These are phyloP conservation scores for Smithornis capensis DNA, from an alignment of 2,113 vertebrate species.

Conservation along the genomic window DNA sequence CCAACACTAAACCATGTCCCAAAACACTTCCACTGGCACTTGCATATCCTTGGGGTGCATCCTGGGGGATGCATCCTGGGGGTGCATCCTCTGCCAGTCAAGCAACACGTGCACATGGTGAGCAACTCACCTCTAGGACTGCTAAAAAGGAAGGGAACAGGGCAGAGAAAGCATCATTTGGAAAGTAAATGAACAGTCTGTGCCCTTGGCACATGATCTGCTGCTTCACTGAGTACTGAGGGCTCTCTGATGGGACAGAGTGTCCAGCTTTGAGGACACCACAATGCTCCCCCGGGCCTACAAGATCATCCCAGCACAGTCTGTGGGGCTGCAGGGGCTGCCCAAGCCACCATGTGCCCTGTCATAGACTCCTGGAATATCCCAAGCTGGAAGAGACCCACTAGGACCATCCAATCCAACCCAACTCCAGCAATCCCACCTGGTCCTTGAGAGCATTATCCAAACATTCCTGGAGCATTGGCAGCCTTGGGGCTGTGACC, in stretches of 20 bases:
- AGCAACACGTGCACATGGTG: fast-evolving
- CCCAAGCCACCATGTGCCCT: background rate
- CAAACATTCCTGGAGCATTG: background rate
- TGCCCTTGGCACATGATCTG: background rate
- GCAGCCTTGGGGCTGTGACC: background rate
- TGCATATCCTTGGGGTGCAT: fast-evolving
- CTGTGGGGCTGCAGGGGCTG: background rate
- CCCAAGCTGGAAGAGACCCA: background rate
- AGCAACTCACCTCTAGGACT: background rate
- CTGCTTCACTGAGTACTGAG: fast-evolving
- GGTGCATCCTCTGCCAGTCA: background rate
- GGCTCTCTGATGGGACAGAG: fast-evolving
- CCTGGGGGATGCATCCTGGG: background rate
- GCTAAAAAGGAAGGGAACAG: background rate
- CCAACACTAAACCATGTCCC: background rate
- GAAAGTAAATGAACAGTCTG: background rate
- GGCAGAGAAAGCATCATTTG: background rate
- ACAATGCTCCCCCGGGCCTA: background rate
- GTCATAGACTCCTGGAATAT: background rate
- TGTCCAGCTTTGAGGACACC: background rate
- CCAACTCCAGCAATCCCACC: fast-evolving
- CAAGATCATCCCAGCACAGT: background rate
- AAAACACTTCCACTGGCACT: background rate
- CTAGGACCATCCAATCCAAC: fast-evolving
- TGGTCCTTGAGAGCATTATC: background rate